phyloP scores from a whole-genome alignment of 2,113 vertebrate genomes.

The Burhinus bistriatus region DNA sequence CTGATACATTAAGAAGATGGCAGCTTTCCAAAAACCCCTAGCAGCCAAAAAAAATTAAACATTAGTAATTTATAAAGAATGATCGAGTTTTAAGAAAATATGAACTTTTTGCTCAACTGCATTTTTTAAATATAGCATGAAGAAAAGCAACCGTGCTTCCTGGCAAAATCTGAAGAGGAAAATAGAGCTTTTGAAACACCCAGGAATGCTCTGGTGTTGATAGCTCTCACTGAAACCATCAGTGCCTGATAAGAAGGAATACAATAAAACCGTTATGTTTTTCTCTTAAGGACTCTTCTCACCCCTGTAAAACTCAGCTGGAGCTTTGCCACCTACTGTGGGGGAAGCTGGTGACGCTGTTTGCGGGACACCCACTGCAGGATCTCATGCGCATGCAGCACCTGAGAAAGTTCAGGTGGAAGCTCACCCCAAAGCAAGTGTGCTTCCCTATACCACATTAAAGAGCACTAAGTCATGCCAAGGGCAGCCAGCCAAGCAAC shows the following conservation, averaged over 20 bases:
- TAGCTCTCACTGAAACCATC: neutral
- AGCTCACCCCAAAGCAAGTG: neutral
- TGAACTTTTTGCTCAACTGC: slow-evolving; percentile 23
- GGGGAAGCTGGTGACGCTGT: neutral
- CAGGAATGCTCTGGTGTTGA: neutral
- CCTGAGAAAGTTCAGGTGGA: neutral
- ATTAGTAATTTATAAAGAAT: slow-evolving; percentile 37
- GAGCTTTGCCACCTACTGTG: neutral
- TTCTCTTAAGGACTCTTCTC: neutral
- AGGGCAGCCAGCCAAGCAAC: neutral
- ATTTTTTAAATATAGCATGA: slow-evolving; percentile 16
- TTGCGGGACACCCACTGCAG: accelerated
- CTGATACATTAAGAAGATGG: slow-evolving; percentile 41
- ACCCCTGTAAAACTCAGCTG: neutral
- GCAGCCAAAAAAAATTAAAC: slow-evolving; percentile 33
- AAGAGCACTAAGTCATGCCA: neutral
- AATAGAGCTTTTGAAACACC: neutral
- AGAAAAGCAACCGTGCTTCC: neutral
- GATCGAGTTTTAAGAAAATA: neutral
- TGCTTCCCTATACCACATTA: neutral
- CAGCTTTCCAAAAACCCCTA: slow-evolving; percentile 29
- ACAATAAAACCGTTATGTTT: neutral
- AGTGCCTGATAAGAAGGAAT: neutral
- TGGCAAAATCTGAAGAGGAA: neutral
- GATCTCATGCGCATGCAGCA: neutral